phyloP scores from a whole-genome alignment of 2,113 vertebrate genomes.

The Mirza zaza region DNA sequence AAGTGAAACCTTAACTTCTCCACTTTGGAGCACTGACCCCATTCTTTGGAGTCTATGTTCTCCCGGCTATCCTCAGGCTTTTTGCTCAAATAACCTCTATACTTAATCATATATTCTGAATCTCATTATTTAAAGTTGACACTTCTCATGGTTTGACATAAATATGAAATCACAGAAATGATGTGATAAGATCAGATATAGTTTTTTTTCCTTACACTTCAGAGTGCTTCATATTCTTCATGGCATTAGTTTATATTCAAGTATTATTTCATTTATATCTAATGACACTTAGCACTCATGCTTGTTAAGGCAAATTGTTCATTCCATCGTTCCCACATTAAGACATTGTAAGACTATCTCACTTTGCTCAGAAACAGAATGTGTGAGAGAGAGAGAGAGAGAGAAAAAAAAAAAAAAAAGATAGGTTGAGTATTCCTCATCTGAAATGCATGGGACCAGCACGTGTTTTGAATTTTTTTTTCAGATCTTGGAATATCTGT shows the following conservation, averaged over 20 bases:
- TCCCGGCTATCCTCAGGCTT: too few species aligned
- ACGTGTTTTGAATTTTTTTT: neutral
- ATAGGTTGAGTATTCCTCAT: neutral
- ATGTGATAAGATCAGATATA: neutral
- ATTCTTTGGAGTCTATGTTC: too few species aligned
- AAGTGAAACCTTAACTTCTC: too few species aligned
- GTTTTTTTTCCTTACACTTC: neutral
- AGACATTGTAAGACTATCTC: neutral
- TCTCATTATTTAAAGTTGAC: too few species aligned
- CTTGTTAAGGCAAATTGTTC: neutral
- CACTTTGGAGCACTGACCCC: too few species aligned
- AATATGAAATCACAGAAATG: neutral
- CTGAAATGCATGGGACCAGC: neutral
- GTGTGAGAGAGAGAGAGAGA: neutral
- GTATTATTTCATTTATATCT: neutral
- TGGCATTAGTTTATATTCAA: neutral
- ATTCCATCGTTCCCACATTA: neutral
- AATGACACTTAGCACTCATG: neutral
- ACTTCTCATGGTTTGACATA: neutral
- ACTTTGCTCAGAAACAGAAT: neutral
- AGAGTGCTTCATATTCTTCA: neutral
- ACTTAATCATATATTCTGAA: too few species aligned
- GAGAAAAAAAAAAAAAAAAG: too few species aligned
- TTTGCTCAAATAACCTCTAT: too few species aligned
- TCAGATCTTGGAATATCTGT: neutral